These are phyloP conservation scores for Apeltes quadracus DNA, from an alignment of 2,113 vertebrate species.

Conservation along the genomic window DNA sequence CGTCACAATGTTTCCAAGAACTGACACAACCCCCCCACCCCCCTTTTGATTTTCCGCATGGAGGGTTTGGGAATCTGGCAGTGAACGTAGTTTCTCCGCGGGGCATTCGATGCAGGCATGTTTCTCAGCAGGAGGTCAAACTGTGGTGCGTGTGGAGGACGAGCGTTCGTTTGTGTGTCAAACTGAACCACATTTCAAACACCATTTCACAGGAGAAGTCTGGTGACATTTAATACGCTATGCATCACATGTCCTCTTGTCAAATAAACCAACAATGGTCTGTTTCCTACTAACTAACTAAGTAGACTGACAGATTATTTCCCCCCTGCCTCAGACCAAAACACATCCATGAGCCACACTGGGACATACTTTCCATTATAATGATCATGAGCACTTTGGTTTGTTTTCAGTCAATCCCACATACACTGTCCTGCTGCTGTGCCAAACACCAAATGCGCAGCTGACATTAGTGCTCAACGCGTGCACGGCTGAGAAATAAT, in stretches of 20 bases:
- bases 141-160: not conserved
- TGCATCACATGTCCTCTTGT: not conserved
- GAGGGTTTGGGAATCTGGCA: slow-evolving; percentile 6
- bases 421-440: not conserved
- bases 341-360: not conserved
- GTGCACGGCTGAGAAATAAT: not conserved
- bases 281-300: not conserved
- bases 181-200: not conserved
- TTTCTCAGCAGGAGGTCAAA: slow-evolving; percentile 6
- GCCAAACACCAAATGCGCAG: no score
- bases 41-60: slow-evolving; percentile 41
- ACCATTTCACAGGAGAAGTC: not conserved
- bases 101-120: slow-evolving; percentile 24
- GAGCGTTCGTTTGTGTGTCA: not conserved
- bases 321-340: not conserved
- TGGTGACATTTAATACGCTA: not conserved
- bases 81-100: slow-evolving; percentile 2
- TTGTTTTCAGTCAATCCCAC: not conserved
- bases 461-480: not conserved
- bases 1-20: not conserved
- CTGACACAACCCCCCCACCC: slow-evolving; percentile 9
- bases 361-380: not conserved
- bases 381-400: not conserved
- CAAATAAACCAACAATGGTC: not conserved
- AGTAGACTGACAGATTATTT: not conserved